Evolutionary conservation across 2,797 vertebrate species (phyloP).

Genomic region (Leptoclinus maculatus): DNA sequence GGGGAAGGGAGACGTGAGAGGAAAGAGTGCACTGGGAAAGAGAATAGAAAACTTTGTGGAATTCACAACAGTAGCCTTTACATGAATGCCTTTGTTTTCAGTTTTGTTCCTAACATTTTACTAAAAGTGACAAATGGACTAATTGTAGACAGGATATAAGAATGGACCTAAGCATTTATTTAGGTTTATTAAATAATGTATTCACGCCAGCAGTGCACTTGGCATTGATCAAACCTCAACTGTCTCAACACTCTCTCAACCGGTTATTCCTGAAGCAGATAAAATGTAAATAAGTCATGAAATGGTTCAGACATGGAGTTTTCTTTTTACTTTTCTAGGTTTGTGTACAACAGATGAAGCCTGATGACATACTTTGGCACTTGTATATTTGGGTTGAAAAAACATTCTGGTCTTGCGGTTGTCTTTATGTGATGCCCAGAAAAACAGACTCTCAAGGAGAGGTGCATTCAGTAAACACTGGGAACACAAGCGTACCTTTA

Average conservation of each 20-base stretch:
- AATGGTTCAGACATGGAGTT: conserved; percentile 47
- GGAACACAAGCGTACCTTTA: conserved; percentile 74
- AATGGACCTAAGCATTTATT: conserved; percentile 1
- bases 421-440: conserved; percentile 75
- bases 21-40: conserved; percentile 61
- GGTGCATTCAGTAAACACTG: conserved; percentile 73
- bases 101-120: conserved; percentile 24
- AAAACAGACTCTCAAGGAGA: conserved; percentile 74
- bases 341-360: conserved; percentile 55
- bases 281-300: conserved; percentile 42
- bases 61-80: conserved; percentile 68
- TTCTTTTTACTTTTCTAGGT: conserved; percentile 65
- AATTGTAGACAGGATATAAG: not conserved
- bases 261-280: conserved; percentile 46
- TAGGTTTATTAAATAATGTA: not conserved
- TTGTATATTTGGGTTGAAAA: conserved; percentile 51
- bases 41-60: conserved; percentile 71
- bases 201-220: conserved; percentile 8
- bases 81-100: conserved; percentile 51
- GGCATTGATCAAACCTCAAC: conserved; percentile 27
- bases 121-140: conserved; percentile 4
- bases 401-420: conserved; percentile 41
- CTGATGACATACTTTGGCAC: conserved; percentile 65
- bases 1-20: conserved; percentile 74
- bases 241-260: conserved; percentile 60